A percentile compares a stretch with the other conserved stretches of the same genome.
Evolutionary conservation across 2,797 vertebrate species (phyloP).

Genomic region (Rhinogobio ventralis): DNA sequence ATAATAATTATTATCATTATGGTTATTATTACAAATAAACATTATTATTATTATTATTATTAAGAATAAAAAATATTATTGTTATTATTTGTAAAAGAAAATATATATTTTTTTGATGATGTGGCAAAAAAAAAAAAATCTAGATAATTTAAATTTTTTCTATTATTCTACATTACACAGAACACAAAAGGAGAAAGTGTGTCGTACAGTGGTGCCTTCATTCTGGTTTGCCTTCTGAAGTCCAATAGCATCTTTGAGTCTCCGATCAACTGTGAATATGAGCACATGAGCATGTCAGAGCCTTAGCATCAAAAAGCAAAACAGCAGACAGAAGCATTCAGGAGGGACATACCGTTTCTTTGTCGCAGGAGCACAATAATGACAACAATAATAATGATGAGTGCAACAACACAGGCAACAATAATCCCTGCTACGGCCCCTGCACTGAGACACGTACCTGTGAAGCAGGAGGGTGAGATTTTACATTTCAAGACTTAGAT

Average conservation of each 20-base stretch:
- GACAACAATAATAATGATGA: slow-evolving; percentile 75
- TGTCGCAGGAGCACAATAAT: slow-evolving; percentile 72
- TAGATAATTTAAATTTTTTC: no score
- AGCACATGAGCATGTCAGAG: slow-evolving; percentile 32
- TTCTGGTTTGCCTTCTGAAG: slow-evolving; percentile 66
- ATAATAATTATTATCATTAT: background rate
- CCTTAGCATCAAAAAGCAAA: background rate
- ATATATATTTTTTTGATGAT: no score
- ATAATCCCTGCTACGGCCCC: slow-evolving; percentile 87
- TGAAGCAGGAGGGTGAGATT: slow-evolving; percentile 39
- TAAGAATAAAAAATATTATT: background rate
- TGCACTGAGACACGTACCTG: slow-evolving; percentile 76
- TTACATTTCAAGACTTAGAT: background rate
- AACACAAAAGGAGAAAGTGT: background rate
- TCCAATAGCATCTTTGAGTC: slow-evolving; percentile 50
- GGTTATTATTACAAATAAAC: no score
- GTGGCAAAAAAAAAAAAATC: no score
- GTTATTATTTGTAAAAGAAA: background rate
- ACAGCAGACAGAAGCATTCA: background rate
- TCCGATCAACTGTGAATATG: slow-evolving; percentile 63
- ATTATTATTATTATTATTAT: background rate
- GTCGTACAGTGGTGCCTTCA: slow-evolving; percentile 70
- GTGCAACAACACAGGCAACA: slow-evolving; percentile 78
- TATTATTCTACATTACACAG: background rate
- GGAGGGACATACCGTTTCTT: slow-evolving; percentile 60